Base-by-base conservation (phyloP, 1,140 invertebrate species). In the Sitobion miscanthi region DNA sequence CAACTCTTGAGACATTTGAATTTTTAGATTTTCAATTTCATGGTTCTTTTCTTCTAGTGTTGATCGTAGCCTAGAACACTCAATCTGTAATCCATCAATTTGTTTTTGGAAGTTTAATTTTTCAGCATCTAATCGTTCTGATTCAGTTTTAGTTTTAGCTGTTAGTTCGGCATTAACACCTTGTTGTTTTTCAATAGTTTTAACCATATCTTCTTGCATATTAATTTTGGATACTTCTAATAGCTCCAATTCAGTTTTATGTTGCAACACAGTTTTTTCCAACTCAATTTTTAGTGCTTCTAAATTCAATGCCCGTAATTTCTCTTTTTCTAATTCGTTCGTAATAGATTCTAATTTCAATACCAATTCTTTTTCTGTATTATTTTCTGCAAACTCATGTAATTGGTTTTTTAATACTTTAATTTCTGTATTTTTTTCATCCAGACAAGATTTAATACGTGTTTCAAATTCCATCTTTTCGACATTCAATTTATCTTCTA, bases 351-450 rank as follows among this genome's bases (percentile, higher is more conserved):
- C 91, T 85, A 93, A 45, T 42, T 83, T 52, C 5, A 93, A n/a
- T 35, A 93, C 86, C 25, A 93, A 86, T 85, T 86, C 82, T 38
- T 93, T 93, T 85, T 93, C 91, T 42, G 35, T 85, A 85, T 57
- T 85, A 42, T 93, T 93, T 45, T 85, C 82, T n/a, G 25, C 30
- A 57, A 54, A 38, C 35, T 57, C 82, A 21, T 93, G 30, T 93
- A 93, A n/a, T n/a, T 54, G 11, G 7, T 42, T 93, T 54, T 85
- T 93, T 35, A 93, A 57, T 42, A 35, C 0, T 35, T 42, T 1
- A 20, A 93, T 93, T 54, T 93, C 91, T 57, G 17, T 93, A 85
- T 85, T 8, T 85, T 93, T 93, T 85, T 85, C 91, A 85, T 54
- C 35, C 1, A 93, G 0, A 42, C n/a, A 54, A 1, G 30, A 11